Base-by-base conservation (phyloP, 2,888 invertebrate genomes). In the Sesia bembeciformis region DNA sequence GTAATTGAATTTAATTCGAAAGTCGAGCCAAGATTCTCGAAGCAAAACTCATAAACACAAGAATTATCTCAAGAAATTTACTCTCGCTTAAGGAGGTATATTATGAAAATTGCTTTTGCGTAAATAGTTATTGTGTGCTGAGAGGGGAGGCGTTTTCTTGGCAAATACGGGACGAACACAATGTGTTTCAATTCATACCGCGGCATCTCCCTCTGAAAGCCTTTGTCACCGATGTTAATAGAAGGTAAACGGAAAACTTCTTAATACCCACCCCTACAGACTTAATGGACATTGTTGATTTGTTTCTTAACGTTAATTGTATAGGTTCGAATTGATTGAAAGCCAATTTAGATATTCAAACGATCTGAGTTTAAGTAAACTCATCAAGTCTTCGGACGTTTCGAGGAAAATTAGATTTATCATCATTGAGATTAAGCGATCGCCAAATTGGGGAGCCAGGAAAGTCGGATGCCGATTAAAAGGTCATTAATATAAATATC, bases 161-260 rank as follows among this genome's bases (percentile, higher is more conserved):
- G 56, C 59, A 62, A 70, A 71, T 66, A 67, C 60, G 54, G 52
- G 54, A 39, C 6, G 42, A 40, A 58, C 65, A 68, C 64, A 68
- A 62, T 66, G 62, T 62, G 63, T 67, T 65, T 66, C 67, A 67
- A 70, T 70, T 71, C 63, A 64, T 64, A 60, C 62, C 53, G 53
- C 51, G 51, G 51, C 43, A 50, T 52, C 52, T 40, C 42, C 51
- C 39, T 41, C 51, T 46, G 51, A 51, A 46, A 54, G 54, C 59
- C 62, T 57, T 60, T 58, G 62, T 66, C 62, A 60, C 63, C 54
- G 50, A 39, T 39, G 50, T 8, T 39, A 39, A 38, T 39, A 50
- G 39, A 59, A 62, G 61, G 66, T 72, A 73, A 76, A 72, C 74
- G 70, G 75, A 72, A 76, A 76, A 72, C 74, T 75, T 64, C 58